These are phyloP conservation scores for Zapus hudsonius DNA, from an alignment of 2,113 vertebrate genomes.

Conservation along the genomic window DNA sequence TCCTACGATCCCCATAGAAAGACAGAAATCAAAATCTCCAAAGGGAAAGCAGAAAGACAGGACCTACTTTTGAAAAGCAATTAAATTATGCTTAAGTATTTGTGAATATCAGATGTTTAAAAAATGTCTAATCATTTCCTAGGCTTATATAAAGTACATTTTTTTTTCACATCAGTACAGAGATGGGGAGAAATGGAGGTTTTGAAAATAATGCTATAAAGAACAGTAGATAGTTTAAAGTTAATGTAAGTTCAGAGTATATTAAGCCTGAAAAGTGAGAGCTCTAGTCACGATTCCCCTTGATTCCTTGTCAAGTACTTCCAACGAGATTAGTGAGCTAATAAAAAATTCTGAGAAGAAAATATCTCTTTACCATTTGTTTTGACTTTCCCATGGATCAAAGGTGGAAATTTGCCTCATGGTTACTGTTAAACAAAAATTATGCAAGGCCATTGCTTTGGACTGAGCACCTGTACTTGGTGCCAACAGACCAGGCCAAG, in stretches of 20 bases:
- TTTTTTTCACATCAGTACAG: background rate
- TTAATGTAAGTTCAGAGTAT: background rate
- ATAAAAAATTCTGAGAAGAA: conserved; percentile 11
- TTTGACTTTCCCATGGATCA: background rate
- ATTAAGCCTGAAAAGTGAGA: background rate
- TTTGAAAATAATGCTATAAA: conserved; percentile 37
- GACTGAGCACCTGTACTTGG: background rate
- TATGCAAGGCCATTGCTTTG: background rate
- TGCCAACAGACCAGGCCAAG: background rate
- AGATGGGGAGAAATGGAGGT: background rate
- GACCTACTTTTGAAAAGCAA: background rate
- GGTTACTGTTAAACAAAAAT: background rate
- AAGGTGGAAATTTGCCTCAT: background rate
- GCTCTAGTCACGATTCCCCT: background rate
- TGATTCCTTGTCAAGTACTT: conserved; percentile 8
- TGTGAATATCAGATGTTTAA: background rate
- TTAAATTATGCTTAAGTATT: background rate
- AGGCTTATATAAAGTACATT: conserved; percentile 10
- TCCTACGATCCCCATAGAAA: background rate
- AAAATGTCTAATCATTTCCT: background rate
- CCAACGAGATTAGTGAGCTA: background rate
- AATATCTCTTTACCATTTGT: conserved; percentile 10
- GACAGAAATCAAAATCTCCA: background rate
- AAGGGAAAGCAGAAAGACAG: background rate
- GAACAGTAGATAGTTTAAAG: conserved; percentile 35